Base-by-base conservation (phyloP, 2,797 vertebrate genomes). In the Helicolenus hilgendorfi region DNA sequence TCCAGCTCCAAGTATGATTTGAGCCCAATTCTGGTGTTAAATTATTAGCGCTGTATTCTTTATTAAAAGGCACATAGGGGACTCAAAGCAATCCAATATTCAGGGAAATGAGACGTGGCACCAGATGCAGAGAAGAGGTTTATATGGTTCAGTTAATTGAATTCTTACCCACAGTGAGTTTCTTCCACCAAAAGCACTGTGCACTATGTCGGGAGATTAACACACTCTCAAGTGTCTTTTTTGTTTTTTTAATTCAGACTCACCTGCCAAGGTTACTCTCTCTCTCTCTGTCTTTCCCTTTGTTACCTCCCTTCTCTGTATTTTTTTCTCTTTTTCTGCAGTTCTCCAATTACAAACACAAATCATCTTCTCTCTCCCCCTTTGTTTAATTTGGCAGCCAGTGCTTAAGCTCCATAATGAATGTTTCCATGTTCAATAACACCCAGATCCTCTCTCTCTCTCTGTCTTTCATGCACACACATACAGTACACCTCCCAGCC, bases 321-420 rank as follows among this genome's bases (percentile, higher is more conserved):
- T 45, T 58, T 69, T 49, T 26, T 35, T 60, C 68, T 53, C 35
- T 60, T 77, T 84, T 81, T 77, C 78, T 77, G 13, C 74, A 84
- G 49, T 85, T 75, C 78, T 85, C 75, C 74, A 85, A 92, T 95
- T 92, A 87, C 91, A 90, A 91, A 87, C 72, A 92, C 89, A 92
- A 93, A 91, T 94, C 89, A 89, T 86, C 84, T 72, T 90, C 70
- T 72, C 53, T 84, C 56, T 65, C 45, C 27, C 67, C 27, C 65
- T 88, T 87, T 92, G 87, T 94, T 93, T 92, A 85, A 92, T 91
- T 91, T 95, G 80, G 87, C 90, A 90, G 74, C 70, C 36, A 38
- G 26, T 79, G 79, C 85, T 90, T 80, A 89, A 88, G 81, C 84
- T 87, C 85, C 77, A 83, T 92, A 92, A 95, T 94, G 90, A 93